Percentiles rank a stretch among this genome's conserved stretches.
Evolutionary conservation across 2,888 invertebrate genomes (phyloP).

Genomic region (Limulus polyphemus): DNA sequence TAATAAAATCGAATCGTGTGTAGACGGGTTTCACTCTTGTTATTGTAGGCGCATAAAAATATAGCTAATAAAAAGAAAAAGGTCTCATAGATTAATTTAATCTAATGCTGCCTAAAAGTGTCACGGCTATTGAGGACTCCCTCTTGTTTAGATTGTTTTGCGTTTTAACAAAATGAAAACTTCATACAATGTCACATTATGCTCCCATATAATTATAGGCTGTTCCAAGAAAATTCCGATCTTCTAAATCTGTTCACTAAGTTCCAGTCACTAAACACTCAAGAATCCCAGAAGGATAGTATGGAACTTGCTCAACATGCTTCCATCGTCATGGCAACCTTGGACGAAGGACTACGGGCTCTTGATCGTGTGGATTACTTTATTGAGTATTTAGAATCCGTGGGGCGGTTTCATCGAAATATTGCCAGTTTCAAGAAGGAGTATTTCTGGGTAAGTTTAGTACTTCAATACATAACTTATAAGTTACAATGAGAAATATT

Average conservation of each 20-base stretch:
- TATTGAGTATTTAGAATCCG: slow-evolving; percentile 64
- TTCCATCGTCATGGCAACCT: slow-evolving; percentile 71
- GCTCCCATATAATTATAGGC: slow-evolving; percentile 42
- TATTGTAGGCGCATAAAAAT: too few relatives aligned
- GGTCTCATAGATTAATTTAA: too few relatives aligned
- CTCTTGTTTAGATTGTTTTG: too few relatives aligned
- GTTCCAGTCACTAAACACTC: slow-evolving; percentile 28
- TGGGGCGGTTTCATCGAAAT: slow-evolving; percentile 66
- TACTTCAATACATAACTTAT: too few relatives aligned
- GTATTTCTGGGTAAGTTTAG: slow-evolving; percentile 61
- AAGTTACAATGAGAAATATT: too few relatives aligned
- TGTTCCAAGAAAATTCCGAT: slow-evolving; percentile 73
- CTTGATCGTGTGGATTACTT: slow-evolving; percentile 74
- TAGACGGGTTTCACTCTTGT: too few relatives aligned
- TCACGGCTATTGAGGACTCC: too few relatives aligned
- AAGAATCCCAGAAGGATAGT: slow-evolving; percentile 42
- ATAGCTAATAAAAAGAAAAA: too few relatives aligned
- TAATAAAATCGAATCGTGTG: too few relatives aligned
- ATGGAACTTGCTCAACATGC: slow-evolving; percentile 76
- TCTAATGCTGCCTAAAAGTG: too few relatives aligned
- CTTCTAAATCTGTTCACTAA: slow-evolving; percentile 64
- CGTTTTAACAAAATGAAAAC: too few relatives aligned
- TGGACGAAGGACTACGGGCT: slow-evolving; percentile 76
- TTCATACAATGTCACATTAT: too few relatives aligned
- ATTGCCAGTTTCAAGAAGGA: slow-evolving; percentile 74